These are phyloP conservation scores for Mechanitis mazaeus DNA, from an alignment of 2,888 invertebrate species.

Conservation along the genomic window DNA sequence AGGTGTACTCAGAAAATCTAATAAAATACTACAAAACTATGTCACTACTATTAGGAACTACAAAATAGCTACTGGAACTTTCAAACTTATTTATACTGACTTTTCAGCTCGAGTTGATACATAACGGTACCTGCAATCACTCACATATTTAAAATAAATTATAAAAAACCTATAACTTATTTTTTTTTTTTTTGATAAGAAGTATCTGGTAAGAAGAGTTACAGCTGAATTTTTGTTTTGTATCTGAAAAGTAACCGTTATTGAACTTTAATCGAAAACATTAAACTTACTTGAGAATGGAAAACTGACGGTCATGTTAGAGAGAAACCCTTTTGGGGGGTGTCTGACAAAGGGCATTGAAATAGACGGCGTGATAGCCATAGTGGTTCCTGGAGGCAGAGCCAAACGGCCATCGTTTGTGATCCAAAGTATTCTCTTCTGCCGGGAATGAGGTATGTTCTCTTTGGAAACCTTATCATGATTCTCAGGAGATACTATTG, in stretches of 20 bases:
- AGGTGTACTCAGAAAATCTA: not conserved
- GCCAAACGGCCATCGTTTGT: slow-evolving; percentile 90
- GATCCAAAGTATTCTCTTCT: slow-evolving; percentile 90
- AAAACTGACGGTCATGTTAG: slow-evolving; percentile 88
- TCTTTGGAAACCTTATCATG: slow-evolving; percentile 56
- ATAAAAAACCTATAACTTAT: not conserved
- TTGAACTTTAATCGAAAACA: not conserved
- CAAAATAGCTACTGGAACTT: slow-evolving; percentile 30
- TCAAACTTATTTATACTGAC: slow-evolving; percentile 54
- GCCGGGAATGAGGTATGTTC: slow-evolving; percentile 81
- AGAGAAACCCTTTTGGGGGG: slow-evolving; percentile 90
- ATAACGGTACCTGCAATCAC: slow-evolving; percentile 52
- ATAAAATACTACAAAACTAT: not conserved
- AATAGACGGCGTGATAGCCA: slow-evolving; percentile 87
- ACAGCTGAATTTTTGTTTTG: no score
- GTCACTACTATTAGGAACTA: slow-evolving; percentile 11
- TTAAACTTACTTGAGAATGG: slow-evolving; percentile 87
- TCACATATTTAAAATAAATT: slow-evolving; percentile 10
- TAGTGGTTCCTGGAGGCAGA: slow-evolving; percentile 87
- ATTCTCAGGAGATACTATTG: slow-evolving; percentile 56
- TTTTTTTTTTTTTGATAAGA: no score
- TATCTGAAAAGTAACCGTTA: not conserved
- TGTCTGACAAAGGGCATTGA: slow-evolving; percentile 89
- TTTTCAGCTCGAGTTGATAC: slow-evolving; percentile 51
- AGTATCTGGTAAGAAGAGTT: no score